Percentiles rank a stretch among this genome's conserved stretches.
Conservation (phyloP, 1,140 invertebrate species). For the Heliconius hermathena region DNA sequence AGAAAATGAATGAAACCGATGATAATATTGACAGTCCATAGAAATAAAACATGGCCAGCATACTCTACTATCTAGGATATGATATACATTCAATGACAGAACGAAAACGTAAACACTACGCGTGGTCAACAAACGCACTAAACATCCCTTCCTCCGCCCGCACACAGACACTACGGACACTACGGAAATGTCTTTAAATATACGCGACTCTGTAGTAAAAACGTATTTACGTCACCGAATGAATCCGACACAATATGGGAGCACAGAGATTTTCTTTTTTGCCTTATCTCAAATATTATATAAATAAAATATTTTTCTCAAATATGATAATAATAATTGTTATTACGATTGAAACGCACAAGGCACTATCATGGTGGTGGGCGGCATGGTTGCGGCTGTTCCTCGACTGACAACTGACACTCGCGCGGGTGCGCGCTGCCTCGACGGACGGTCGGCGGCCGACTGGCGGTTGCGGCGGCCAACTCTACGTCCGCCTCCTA, state of each 20-base stretch:
- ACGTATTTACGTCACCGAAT: conserved; percentile 44
- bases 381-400: conserved; percentile 68
- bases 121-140: conserved; percentile 67
- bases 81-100: conserved; percentile 61
- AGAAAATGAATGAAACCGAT: conserved; percentile 36
- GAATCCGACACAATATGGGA: conserved; percentile 26
- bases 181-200: conserved; percentile 37
- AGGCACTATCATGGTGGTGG: conserved; percentile 77
- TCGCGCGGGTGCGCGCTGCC: conserved; percentile 65
- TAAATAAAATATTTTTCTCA: background rate
- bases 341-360: conserved; percentile 69
- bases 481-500: conserved; percentile 63
- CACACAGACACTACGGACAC: conserved; percentile 35
- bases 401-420: conserved; percentile 54
- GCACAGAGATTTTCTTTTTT: background rate
- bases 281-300: background rate
- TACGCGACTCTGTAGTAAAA: conserved; percentile 43
- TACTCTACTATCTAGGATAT: conserved; percentile 66
- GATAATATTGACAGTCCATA: conserved; percentile 57
- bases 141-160: conserved; percentile 42
- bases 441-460: conserved; percentile 68
- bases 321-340: conserved; percentile 41
- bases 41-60: conserved; percentile 51
- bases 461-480: conserved; percentile 60
- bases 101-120: conserved; percentile 71